These are phyloP conservation scores for Craniophora ligustri DNA, from an alignment of 2,888 invertebrate genomes.

Conservation along the genomic window DNA sequence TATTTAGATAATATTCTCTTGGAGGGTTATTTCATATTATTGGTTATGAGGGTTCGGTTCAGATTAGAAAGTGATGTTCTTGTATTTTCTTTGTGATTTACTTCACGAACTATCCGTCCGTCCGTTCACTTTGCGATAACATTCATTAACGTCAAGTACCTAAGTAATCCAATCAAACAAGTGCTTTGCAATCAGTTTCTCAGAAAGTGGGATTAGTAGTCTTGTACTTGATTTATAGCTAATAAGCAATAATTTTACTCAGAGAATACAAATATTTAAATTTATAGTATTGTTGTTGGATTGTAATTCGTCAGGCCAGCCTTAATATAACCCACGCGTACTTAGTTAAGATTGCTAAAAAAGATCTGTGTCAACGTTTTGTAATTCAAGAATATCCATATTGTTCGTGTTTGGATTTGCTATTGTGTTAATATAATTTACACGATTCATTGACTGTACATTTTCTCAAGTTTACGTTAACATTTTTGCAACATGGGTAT, in stretches of 20 bases:
- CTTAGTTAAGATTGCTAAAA: conserved; percentile 53
- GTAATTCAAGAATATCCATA: conserved; percentile 35
- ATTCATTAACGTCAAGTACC: conserved; percentile 31
- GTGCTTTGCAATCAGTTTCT: conserved; percentile 44
- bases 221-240: conserved; percentile 31
- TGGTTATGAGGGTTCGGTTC: conserved; percentile 14
- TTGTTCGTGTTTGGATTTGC: conserved; percentile 22
- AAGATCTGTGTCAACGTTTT: conserved; percentile 35
- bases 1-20: conserved; percentile 22
- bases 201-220: conserved; percentile 38
- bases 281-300: conserved; percentile 20
- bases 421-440: conserved; percentile 21
- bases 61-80: conserved; percentile 27
- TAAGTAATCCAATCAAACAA: conserved; percentile 41
- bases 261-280: conserved; percentile 26
- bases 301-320: conserved; percentile 43
- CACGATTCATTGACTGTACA: conserved; percentile 7
- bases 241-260: conserved; percentile 10
- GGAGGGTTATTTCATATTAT: conserved; percentile 17
- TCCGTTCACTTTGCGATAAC: conserved; percentile 31
- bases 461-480: conserved; percentile 22
- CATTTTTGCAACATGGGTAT: conserved; percentile 21
- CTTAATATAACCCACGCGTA: conserved; percentile 60
- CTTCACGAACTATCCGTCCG: conserved; percentile 16
- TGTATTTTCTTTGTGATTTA: conserved; percentile 30